Evolutionary conservation across 2,113 vertebrate genomes (phyloP), one percentile per base, ranked within the genome.

Genomic region (Gulo gulo): DNA sequence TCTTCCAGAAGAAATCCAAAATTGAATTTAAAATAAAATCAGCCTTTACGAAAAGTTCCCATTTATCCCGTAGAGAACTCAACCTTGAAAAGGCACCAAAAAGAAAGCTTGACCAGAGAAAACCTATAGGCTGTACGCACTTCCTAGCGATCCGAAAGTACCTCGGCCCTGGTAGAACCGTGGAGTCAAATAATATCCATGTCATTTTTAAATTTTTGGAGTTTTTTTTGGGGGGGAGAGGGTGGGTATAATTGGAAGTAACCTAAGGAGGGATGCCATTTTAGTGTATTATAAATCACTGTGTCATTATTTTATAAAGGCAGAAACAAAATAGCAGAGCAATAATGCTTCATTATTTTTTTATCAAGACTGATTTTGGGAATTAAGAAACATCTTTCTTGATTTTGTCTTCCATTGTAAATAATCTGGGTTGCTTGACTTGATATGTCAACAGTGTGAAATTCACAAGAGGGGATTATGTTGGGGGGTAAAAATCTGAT

Each of bases 391-490:
- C 23, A 88, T 23, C 50, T 29, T 57, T 69, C 67, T 94, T 55
- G 92, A 78, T 93, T 95, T 76, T 82, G 42, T 63, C 91, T 86
- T 83, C 93, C 93, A 74, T 55, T 92, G 83, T 97, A 93, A 96
- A 94, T 95, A 94, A 91, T 86, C 59, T n/a, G 76, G 36, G 82
- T 86, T 90, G 91, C 42, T 36, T 91, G 63, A 90, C 88, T 96
- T 87, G 23, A 7, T 47, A 73, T 55, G 92, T 96, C 94, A 89
- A 91, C 81, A 52, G 71, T 91, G 94, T 95, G 92, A 97, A 96
- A 97, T 97, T 97, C 94, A 74, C 94, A 96, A 96, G 50, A 93
- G 69, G 65, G 90, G 95, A 97, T 95, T 97, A 93, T 67, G 84
- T 65, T 20, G 79, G 78, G 34, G 34, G 2, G 8, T 1, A 4